A percentile compares a stretch with the other conserved stretches of the same genome.
These are phyloP conservation scores for Capromys pilorides DNA, from an alignment of 2,797 vertebrate genomes.

Conservation along the genomic window DNA sequence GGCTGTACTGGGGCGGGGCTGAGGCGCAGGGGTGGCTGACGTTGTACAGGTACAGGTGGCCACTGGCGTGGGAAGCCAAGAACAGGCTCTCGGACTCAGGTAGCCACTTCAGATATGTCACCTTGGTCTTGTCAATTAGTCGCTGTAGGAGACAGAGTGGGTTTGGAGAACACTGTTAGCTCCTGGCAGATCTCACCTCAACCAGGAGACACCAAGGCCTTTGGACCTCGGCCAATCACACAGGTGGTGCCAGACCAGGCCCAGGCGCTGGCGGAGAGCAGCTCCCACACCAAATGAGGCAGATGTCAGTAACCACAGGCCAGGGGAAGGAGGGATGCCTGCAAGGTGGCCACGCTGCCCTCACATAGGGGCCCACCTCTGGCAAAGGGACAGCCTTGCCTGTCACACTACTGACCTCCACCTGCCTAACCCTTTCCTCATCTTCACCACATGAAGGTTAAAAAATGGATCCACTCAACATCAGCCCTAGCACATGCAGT, in stretches of 20 bases:
- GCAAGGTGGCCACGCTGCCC: neutral
- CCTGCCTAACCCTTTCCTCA: neutral
- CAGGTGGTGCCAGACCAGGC: neutral
- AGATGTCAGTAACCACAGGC: accelerated
- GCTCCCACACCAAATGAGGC: neutral
- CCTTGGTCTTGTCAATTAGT: slow-evolving; percentile 95
- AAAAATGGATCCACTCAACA: neutral
- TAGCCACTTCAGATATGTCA: slow-evolving; percentile 94
- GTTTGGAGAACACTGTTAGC: neutral
- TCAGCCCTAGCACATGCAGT: no score
- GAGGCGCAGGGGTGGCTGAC: slow-evolving; percentile 91
- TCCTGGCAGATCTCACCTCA: no score
- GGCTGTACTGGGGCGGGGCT: slow-evolving; percentile 89
- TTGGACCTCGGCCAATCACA: neutral
- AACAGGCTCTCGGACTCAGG: slow-evolving; percentile 93
- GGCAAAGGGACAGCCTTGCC: neutral
- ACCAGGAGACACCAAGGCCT: neutral
- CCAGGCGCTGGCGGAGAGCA: neutral
- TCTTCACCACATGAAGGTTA: neutral
- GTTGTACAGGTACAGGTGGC: slow-evolving; percentile 95
- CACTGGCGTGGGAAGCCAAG: slow-evolving; percentile 93
- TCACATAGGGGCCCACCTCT: neutral
- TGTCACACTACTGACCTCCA: neutral
- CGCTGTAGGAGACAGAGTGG: slow-evolving; percentile 83
- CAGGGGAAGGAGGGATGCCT: neutral